Base-by-base conservation (phyloP, 2,797 vertebrate genomes). In the Nannoperca obscura region DNA sequence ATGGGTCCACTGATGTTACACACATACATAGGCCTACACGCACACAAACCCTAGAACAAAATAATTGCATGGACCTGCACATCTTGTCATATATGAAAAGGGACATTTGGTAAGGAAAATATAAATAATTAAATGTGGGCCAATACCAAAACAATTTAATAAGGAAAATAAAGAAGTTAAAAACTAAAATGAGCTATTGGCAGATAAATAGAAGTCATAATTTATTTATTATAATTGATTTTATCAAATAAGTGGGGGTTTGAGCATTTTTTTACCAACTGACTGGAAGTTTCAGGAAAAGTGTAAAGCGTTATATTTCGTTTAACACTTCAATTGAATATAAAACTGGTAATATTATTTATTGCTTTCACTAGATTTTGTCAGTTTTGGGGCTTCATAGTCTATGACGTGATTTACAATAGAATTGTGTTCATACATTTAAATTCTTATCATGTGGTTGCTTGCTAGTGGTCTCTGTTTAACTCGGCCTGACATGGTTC, bases 401-500 rank as follows among this genome's bases (percentile, higher is more conserved):
- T 22, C 55, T 36, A 32, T 53, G 61, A 19, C 55, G 10, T 1
- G n/a, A 71, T 50, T 71, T 60, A 62, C 80, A 7, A 20, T 2
- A 42, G 61, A 81, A 65, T 50, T 7, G 8, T 64, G 49, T 79
- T 74, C 32, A 32, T 54, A 58, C 42, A 80, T 88, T 86, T 69
- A 44, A 83, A 90, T 83, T 89, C 75, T 67, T 59, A 61, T 30
- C 74, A 36, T 80, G 83, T 62, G 52, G 32, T 75, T 85, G 82
- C 83, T 76, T 82, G 84, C 74, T 12, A 59, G 42, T 66, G 66
- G 34, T 73, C 54, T 84, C 47, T 54, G 46, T 80, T 86, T 83
- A 71, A 60, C 73, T 58, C 82, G 65, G 76, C 60, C 83, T 85
- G 86, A 86, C 83, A 80, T 71, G 49, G 86, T 84, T 81, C 63